A percentile compares a stretch with the other conserved stretches of the same genome.
Evolutionary conservation across 2,797 vertebrate species (phyloP).

Genomic region (Phataginus tetradactyla): DNA sequence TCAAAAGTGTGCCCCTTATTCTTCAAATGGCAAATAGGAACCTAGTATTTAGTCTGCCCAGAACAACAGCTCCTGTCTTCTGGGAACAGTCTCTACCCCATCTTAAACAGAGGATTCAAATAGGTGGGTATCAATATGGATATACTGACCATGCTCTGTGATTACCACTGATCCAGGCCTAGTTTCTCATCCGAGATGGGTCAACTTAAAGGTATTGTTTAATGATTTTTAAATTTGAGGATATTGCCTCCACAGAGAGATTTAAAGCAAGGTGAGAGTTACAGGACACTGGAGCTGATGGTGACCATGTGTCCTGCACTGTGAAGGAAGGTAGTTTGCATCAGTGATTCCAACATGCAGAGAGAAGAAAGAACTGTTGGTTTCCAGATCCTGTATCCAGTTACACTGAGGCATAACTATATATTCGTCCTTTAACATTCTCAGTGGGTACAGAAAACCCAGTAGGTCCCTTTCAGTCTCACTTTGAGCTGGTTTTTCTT

Average conservation of each 20-base stretch:
- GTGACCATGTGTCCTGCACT: neutral
- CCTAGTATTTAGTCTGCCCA: neutral
- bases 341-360: neutral
- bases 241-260: too few relatives aligned
- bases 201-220: neutral
- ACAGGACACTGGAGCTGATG: neutral
- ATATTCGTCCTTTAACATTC: neutral
- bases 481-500: neutral
- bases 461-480: neutral
- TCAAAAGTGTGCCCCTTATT: neutral
- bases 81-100: neutral
- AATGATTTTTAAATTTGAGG: neutral
- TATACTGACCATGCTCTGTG: neutral
- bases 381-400: too few relatives aligned
- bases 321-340: neutral
- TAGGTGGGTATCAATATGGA: neutral
- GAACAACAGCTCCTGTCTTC: neutral
- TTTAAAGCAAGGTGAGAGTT: neutral
- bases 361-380: neutral
- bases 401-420: neutral
- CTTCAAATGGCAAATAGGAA: neutral
- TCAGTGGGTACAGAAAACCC: neutral
- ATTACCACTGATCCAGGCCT: neutral
- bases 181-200: neutral
- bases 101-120: neutral